Evolutionary conservation across 2,888 invertebrate species (phyloP).

Genomic region (Griposia aprilina): DNA sequence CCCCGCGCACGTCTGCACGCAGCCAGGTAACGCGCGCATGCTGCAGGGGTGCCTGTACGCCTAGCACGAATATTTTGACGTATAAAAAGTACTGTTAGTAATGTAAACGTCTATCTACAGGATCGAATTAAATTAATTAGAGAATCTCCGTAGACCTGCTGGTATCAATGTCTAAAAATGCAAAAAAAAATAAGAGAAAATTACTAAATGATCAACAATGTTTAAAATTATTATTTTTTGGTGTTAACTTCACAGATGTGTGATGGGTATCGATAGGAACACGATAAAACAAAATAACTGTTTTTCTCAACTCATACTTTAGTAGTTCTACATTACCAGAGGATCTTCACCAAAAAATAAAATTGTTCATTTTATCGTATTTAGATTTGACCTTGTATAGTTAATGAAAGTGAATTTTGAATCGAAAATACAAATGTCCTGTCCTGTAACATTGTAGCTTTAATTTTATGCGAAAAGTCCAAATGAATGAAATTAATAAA

Average conservation of each 20-base stretch:
- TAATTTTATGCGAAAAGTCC: not conserved
- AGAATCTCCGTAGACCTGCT: not conserved
- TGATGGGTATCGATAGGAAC: too few relatives aligned
- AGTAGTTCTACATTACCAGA: too few relatives aligned
- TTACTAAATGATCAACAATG: too few relatives aligned
- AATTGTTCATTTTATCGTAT: too few relatives aligned
- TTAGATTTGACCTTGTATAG: not conserved
- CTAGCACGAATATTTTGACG: not conserved
- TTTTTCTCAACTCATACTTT: too few relatives aligned
- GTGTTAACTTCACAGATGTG: too few relatives aligned
- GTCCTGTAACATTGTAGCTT: not conserved
- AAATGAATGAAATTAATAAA: not conserved
- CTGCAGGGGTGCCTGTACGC: not conserved
- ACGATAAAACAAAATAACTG: too few relatives aligned
- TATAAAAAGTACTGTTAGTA: not conserved
- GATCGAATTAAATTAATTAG: not conserved
- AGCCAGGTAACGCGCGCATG: constrained; percentile 35
- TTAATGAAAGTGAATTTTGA: not conserved
- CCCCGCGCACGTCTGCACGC: constrained; percentile 58
- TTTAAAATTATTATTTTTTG: too few relatives aligned
- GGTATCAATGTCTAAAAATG: too few relatives aligned
- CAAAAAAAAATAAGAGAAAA: too few relatives aligned
- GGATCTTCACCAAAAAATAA: too few relatives aligned
- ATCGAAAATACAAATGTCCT: not conserved
- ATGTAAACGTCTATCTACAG: not conserved